These are phyloP conservation scores for Toxostoma redivivum DNA, from an alignment of 2,113 vertebrate species.

Conservation along the genomic window DNA sequence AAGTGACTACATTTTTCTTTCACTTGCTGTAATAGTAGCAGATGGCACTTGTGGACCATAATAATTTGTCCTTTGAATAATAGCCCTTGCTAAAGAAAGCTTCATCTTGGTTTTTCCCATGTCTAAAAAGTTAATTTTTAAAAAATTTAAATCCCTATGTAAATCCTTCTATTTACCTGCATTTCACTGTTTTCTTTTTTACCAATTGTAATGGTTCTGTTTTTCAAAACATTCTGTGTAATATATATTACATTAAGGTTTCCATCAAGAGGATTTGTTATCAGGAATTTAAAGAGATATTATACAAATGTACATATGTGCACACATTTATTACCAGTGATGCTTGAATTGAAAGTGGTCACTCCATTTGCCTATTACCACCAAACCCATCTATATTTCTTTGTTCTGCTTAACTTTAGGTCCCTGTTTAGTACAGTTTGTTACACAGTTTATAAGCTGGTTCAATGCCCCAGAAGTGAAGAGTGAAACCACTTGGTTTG, in stretches of 20 bases:
- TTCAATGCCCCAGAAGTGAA: not conserved
- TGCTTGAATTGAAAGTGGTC: not conserved
- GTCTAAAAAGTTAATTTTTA: not conserved
- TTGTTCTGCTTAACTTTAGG: not conserved
- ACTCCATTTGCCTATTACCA: not conserved
- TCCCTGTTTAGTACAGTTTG: not conserved
- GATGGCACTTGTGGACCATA: not conserved
- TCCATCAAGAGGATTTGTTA: not conserved
- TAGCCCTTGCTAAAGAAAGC: not conserved
- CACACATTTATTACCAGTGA: not conserved
- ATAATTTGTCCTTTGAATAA: not conserved
- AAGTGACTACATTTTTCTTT: not conserved
- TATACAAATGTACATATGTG: rapidly evolving
- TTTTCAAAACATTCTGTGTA: not conserved
- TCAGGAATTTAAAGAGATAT: not conserved
- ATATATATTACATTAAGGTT: not conserved
- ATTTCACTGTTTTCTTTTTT: not conserved
- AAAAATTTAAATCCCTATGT: not conserved
- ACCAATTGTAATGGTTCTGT: not conserved
- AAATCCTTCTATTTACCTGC: not conserved
- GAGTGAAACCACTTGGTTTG: not conserved
- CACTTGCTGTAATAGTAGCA: not conserved
- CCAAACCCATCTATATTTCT: not conserved
- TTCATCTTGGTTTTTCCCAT: not conserved
- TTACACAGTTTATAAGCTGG: not conserved